Evolutionary conservation across 2,888 invertebrate genomes (phyloP).

Genomic region (Selenia dentaria): DNA sequence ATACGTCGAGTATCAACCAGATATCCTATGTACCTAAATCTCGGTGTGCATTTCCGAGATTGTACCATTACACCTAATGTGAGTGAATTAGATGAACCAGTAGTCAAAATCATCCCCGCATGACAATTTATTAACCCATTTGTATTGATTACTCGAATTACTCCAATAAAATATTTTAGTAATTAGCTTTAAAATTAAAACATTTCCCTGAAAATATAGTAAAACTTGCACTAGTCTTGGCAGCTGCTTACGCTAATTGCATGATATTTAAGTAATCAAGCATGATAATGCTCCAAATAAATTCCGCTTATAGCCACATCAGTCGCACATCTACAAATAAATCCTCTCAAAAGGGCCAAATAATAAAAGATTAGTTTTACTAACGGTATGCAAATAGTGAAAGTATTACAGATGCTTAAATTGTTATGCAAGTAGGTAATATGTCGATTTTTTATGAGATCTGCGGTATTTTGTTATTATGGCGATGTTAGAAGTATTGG

Average conservation of each 20-base stretch:
- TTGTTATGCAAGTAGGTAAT: background rate
- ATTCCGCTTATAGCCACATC: slow-evolving; percentile 14
- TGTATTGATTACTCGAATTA: slow-evolving; percentile 16
- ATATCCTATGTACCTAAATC: slow-evolving; percentile 2
- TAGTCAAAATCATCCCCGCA: slow-evolving; percentile 33
- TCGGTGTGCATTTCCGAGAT: slow-evolving; percentile 15
- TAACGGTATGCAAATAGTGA: background rate
- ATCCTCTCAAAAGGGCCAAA: background rate
- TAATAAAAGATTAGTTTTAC: background rate
- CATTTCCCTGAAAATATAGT: slow-evolving; percentile 13
- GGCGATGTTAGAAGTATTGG: slow-evolving; percentile 37
- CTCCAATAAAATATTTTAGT: slow-evolving; percentile 16
- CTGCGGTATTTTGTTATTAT: slow-evolving; percentile 5
- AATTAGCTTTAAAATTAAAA: slow-evolving; percentile 15
- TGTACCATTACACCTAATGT: slow-evolving; percentile 21
- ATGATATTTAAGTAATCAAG: slow-evolving; percentile 40
- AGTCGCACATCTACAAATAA: slow-evolving; percentile 4
- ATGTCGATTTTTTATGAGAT: slow-evolving; percentile 2
- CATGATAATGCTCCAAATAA: slow-evolving; percentile 3
- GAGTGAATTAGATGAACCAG: slow-evolving; percentile 22
- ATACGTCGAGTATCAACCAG: slow-evolving; percentile 11
- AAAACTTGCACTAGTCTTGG: slow-evolving; percentile 37
- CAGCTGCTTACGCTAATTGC: slow-evolving; percentile 60
- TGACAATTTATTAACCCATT: slow-evolving; percentile 26
- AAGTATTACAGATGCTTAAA: slow-evolving; percentile 5